phyloP scores from a whole-genome alignment of 2,888 invertebrate genomes.

The Periphyllus acericola region DNA sequence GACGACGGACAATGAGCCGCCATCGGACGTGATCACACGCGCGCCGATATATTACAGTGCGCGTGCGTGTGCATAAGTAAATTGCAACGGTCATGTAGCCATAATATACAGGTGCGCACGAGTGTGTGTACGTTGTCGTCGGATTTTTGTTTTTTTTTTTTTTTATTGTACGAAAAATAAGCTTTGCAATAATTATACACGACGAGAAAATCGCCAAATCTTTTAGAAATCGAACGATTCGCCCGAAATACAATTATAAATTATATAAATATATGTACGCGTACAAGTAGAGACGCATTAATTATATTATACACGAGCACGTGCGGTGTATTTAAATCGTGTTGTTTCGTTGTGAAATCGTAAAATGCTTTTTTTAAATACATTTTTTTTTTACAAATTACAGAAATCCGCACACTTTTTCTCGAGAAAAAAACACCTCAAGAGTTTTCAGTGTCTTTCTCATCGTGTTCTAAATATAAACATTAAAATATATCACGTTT shows the following conservation, averaged over 20 bases:
- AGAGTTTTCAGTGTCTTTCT: background rate
- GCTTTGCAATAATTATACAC: background rate
- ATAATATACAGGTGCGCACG: too few relatives aligned
- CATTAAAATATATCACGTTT: background rate
- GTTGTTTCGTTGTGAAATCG: background rate
- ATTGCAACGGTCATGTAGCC: background rate
- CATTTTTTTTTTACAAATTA: background rate
- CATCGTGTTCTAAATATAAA: background rate
- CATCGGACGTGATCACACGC: constrained; percentile 23
- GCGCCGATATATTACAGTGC: background rate
- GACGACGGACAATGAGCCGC: constrained; percentile 19
- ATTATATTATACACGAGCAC: background rate
- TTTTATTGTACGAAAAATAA: background rate
- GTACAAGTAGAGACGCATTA: too few relatives aligned
- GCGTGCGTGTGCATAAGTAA: background rate
- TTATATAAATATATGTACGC: too few relatives aligned
- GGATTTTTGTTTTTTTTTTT: background rate
- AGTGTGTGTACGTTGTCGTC: too few relatives aligned
- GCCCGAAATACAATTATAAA: too few relatives aligned
- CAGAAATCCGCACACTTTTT: background rate
- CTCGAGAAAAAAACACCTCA: too few relatives aligned
- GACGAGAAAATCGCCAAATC: constrained; percentile 2
- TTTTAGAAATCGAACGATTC: constrained; percentile 22
- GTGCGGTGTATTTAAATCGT: background rate
- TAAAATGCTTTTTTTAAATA: background rate